These are phyloP conservation scores for Andrena camellia DNA, from an alignment of 2,888 invertebrate genomes.

Conservation along the genomic window DNA sequence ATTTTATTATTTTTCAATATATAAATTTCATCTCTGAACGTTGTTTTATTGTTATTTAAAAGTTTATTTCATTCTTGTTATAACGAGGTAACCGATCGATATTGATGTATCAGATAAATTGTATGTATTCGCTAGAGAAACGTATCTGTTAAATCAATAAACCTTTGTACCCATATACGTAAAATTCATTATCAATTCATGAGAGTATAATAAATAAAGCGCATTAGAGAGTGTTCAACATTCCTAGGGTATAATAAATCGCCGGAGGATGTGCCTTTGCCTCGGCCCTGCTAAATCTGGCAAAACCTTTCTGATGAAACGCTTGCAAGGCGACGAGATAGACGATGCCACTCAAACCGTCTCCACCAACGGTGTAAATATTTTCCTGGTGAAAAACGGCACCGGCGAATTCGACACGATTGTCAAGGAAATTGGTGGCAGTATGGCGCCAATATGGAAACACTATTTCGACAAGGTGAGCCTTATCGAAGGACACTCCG, in stretches of 20 bases:
- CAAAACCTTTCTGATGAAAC: slow-evolving; percentile 92
- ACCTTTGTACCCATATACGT: not conserved
- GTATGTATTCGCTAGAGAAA: slow-evolving; percentile 18
- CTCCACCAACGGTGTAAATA: slow-evolving; percentile 92
- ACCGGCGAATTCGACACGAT: slow-evolving; percentile 87
- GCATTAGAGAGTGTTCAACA: not conserved
- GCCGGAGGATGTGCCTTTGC: slow-evolving; percentile 87
- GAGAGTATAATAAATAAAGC: not conserved
- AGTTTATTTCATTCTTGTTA: not conserved
- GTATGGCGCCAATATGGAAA: slow-evolving; percentile 93
- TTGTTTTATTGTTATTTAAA: not conserved
- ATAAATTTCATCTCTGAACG: not conserved
- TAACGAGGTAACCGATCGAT: slow-evolving; percentile 4
- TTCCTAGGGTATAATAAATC: too few relatives aligned
- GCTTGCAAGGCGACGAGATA: slow-evolving; percentile 90
- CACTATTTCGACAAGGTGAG: slow-evolving; percentile 89
- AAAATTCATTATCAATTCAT: not conserved
- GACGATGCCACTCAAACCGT: slow-evolving; percentile 93
- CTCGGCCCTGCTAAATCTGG: slow-evolving; percentile 93
- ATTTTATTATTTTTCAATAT: not conserved
- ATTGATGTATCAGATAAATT: not conserved
- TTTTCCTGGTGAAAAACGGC: slow-evolving; percentile 88
- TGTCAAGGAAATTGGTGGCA: slow-evolving; percentile 92
- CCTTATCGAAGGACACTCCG: not conserved
- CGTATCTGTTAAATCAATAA: slow-evolving; percentile 65